These are phyloP conservation scores for Phymatocera aterrima DNA, from an alignment of 2,888 invertebrate genomes.

Conservation along the genomic window DNA sequence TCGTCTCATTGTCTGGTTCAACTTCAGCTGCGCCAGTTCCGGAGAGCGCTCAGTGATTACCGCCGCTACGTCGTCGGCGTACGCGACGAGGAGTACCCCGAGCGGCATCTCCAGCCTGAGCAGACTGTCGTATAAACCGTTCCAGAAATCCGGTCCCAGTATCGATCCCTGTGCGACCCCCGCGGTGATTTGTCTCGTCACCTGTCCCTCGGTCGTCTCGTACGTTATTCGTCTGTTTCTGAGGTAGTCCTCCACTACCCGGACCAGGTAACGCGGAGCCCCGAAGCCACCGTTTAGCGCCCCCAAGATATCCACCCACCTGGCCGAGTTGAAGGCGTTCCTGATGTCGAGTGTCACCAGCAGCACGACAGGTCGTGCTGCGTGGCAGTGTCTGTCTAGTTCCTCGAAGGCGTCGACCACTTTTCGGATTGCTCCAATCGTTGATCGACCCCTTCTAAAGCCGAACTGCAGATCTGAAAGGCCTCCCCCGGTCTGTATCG, in stretches of 20 bases:
- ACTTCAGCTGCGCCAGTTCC: slow-evolving; percentile 12
- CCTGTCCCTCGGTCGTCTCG: slow-evolving; percentile 42
- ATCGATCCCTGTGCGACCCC: slow-evolving; percentile 47
- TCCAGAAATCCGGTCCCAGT: slow-evolving; percentile 47
- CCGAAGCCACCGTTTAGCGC: slow-evolving; percentile 47
- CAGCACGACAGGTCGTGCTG: slow-evolving; percentile 50
- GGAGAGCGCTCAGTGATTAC: slow-evolving; percentile 29
- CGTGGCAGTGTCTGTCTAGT: slow-evolving; percentile 31
- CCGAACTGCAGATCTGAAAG: slow-evolving; percentile 47
- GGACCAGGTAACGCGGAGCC: slow-evolving; percentile 48
- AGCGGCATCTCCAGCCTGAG: slow-evolving; percentile 31
- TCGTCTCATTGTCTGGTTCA: slow-evolving; percentile 40
- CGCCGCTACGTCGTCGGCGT: slow-evolving; percentile 47
- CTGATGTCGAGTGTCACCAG: slow-evolving; percentile 49
- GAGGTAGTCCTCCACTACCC: slow-evolving; percentile 51
- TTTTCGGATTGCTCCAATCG: slow-evolving; percentile 50
- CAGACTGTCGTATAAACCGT: slow-evolving; percentile 37
- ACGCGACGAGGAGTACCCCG: slow-evolving; percentile 34
- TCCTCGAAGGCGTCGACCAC: slow-evolving; percentile 46
- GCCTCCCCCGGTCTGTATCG: slow-evolving; percentile 49
- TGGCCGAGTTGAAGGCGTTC: slow-evolving; percentile 53
- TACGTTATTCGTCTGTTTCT: slow-evolving; percentile 46
- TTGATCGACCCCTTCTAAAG: slow-evolving; percentile 51
- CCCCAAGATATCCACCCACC: slow-evolving; percentile 49
- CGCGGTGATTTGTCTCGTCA: slow-evolving; percentile 44